phyloP scores from a whole-genome alignment of 1,140 invertebrate species.

The Solenopsis fugax region DNA sequence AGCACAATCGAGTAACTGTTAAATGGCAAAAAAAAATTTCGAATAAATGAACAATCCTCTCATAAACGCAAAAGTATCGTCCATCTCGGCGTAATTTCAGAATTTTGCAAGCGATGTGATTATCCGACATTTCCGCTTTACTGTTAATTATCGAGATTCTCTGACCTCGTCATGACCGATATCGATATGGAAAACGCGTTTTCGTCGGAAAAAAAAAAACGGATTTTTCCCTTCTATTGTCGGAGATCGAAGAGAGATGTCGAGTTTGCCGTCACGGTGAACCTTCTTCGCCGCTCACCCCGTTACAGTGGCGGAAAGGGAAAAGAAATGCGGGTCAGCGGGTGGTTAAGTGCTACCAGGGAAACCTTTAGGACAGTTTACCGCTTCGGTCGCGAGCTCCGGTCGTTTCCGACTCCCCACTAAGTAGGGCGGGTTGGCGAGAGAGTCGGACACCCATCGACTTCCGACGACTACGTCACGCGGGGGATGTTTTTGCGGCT shows the following conservation, averaged over 20 bases:
- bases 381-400: slow-evolving; percentile 21
- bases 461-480: slow-evolving; percentile 46
- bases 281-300: not conserved
- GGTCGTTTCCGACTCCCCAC: slow-evolving; percentile 69
- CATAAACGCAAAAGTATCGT: not conserved
- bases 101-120: not conserved
- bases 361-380: slow-evolving; percentile 77
- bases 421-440: slow-evolving; percentile 40
- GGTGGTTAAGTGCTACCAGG: slow-evolving; percentile 82
- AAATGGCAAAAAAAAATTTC: not conserved
- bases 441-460: slow-evolving; percentile 43
- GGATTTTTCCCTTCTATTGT: not conserved
- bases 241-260: slow-evolving; percentile 1
- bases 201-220: not conserved
- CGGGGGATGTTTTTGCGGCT: not conserved
- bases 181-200: not conserved
- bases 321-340: slow-evolving; percentile 66
- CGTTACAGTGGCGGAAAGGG: slow-evolving; percentile 14
- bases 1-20: not conserved
- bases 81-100: not conserved
- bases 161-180: not conserved
- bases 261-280: not conserved
- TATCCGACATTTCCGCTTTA: not conserved
- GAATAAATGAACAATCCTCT: not conserved
- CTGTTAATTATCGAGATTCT: not conserved